Percentiles rank a stretch among this genome's conserved stretches.
These are phyloP conservation scores for Coranthus polyacanthus DNA, from an alignment of 2,797 vertebrate genomes.

Conservation along the genomic window DNA sequence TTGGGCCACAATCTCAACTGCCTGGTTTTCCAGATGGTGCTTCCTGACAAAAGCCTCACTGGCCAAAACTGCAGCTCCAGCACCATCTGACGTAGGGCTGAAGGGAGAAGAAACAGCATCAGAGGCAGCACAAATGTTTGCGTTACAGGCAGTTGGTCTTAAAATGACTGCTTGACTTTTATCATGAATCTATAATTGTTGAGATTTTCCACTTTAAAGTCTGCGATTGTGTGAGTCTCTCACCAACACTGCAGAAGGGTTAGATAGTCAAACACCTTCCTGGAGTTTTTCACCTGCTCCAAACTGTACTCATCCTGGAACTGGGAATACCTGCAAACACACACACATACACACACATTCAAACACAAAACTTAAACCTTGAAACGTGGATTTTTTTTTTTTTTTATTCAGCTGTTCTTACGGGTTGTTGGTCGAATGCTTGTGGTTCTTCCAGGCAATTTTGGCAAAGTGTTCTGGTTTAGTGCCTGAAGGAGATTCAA, in stretches of 20 bases:
- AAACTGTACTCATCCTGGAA: constrained; percentile 93
- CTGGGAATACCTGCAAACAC: constrained; percentile 90
- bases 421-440: constrained; percentile 96
- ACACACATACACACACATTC: constrained; percentile 12
- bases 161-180: too few species aligned
- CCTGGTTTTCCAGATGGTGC: constrained; percentile 86
- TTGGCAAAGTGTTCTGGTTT: constrained; percentile 96
- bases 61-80: constrained; percentile 92
- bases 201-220: background rate
- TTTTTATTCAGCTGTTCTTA: constrained; percentile 78
- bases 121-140: background rate
- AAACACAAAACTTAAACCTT: too few species aligned
- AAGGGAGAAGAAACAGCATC: background rate
- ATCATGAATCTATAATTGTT: background rate
- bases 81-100: constrained; percentile 95
- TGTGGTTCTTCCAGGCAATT: constrained; percentile 99
- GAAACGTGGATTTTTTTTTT: background rate
- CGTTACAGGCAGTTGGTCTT: too few species aligned
- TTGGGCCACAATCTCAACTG: constrained; percentile 96
- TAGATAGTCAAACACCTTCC: constrained; percentile 90
- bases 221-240: constrained; percentile 61
- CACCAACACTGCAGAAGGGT: constrained; percentile 98
- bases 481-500: constrained; percentile 85
- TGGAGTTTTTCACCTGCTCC: constrained; percentile 91
- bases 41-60: constrained; percentile 90